Evolutionary conservation across 1,140 invertebrate genomes (phyloP).

Genomic region (Pararge aegeria): DNA sequence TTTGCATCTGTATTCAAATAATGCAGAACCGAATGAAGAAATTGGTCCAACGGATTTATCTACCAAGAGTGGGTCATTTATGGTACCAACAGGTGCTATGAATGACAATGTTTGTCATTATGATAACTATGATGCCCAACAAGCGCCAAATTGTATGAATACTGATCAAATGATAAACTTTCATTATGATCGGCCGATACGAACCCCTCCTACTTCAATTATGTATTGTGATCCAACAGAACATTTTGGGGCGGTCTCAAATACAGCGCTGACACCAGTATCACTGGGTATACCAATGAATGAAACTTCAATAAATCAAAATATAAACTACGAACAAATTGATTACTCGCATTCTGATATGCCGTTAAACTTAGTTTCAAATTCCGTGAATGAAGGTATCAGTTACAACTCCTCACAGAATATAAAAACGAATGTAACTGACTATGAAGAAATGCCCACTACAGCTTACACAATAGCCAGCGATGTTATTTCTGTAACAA

Average conservation of each 20-base stretch:
- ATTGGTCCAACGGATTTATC: conserved; percentile 34
- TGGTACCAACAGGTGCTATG: not conserved
- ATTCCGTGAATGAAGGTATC: not conserved
- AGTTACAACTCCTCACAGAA: not conserved
- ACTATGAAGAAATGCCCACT: not conserved
- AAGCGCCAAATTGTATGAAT: not conserved
- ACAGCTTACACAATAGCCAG: not conserved
- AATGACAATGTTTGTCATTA: not conserved
- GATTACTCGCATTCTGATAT: conserved; percentile 2
- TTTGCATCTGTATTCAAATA: conserved; percentile 10
- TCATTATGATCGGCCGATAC: not conserved
- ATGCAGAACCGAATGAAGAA: conserved; percentile 8
- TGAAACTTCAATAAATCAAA: not conserved
- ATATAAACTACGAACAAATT: not conserved
- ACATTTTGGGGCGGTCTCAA: not conserved
- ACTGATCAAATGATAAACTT: not conserved
- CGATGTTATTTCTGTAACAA: not conserved
- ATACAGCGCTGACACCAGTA: not conserved
- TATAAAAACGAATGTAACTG: not conserved
- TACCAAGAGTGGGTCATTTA: conserved; percentile 8
- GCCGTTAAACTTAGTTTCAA: conserved; percentile 8
- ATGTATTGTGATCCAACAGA: not conserved
- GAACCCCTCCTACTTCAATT: not conserved
- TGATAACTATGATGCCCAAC: not conserved
- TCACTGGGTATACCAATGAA: not conserved